Evolutionary conservation across 2,888 invertebrate genomes (phyloP).

Genomic region (Drosophila stalkeri): DNA sequence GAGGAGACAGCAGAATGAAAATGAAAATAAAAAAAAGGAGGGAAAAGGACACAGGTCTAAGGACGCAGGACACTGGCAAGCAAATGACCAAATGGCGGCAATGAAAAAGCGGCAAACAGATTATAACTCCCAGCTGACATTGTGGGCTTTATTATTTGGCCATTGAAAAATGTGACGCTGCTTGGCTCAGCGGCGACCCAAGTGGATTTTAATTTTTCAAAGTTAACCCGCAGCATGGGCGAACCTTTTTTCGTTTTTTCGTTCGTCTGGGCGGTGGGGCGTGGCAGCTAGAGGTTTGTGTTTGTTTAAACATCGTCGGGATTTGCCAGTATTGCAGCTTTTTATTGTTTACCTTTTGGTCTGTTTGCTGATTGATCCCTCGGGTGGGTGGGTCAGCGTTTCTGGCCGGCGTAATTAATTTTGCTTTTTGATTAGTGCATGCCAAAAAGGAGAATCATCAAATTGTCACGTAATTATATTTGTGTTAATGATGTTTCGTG

Average conservation of each 20-base stretch:
- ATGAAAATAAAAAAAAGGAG: background rate
- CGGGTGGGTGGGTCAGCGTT: conserved; percentile 53
- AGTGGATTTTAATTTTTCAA: conserved; percentile 82
- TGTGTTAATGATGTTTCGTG: conserved; percentile 73
- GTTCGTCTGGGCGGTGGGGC: conserved; percentile 9
- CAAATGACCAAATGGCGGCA: conserved; percentile 67
- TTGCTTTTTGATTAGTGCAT: conserved; percentile 57
- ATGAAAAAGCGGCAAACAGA: conserved; percentile 80
- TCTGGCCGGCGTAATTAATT: conserved; percentile 62
- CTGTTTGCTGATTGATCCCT: conserved; percentile 76
- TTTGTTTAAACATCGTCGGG: conserved; percentile 68
- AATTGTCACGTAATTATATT: conserved; percentile 83
- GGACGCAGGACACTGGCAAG: conserved; percentile 15
- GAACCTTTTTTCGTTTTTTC: conserved; percentile 58
- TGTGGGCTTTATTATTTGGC: conserved; percentile 82
- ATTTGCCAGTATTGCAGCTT: conserved; percentile 45
- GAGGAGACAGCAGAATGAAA: background rate
- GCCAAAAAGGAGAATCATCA: conserved; percentile 59
- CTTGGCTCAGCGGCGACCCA: conserved; percentile 57
- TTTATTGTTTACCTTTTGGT: conserved; percentile 73
- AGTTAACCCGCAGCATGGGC: conserved; percentile 61
- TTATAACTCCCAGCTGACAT: conserved; percentile 81
- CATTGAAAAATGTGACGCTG: conserved; percentile 76
- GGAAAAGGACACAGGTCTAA: conserved; percentile 31
- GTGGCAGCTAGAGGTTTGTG: conserved; percentile 19